Evolutionary conservation across 1,140 invertebrate species (phyloP).

Genomic region (Pseudachorutes palmiensis): DNA sequence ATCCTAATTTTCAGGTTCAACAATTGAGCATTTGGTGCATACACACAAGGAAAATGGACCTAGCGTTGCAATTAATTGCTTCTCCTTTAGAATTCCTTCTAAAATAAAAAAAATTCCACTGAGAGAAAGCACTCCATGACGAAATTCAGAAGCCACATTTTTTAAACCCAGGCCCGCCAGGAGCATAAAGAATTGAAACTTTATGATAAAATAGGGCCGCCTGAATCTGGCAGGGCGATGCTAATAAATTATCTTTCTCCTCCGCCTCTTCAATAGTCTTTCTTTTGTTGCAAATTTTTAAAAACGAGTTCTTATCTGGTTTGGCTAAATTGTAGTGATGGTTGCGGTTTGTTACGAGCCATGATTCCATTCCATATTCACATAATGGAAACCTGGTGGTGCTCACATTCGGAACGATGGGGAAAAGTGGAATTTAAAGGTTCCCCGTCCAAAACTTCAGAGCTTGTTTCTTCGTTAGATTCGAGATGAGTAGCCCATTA

Average conservation of each 20-base stretch:
- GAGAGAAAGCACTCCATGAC: background rate
- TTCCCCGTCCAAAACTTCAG: background rate
- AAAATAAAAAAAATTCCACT: background rate
- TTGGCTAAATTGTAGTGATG: too few relatives aligned
- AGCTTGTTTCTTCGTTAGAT: background rate
- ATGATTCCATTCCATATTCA: background rate
- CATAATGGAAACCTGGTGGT: background rate
- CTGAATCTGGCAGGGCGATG: background rate
- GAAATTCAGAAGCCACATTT: background rate
- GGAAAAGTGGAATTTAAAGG: background rate
- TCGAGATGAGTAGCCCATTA: background rate
- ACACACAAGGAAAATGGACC: background rate
- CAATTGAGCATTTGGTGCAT: background rate
- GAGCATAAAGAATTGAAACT: background rate
- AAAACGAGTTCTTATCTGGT: background rate
- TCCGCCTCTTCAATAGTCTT: background rate
- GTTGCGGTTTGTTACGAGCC: background rate
- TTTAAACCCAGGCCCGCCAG: background rate
- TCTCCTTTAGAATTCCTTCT: background rate
- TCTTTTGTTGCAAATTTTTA: background rate
- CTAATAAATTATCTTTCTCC: constrained; percentile 7
- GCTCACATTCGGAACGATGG: background rate
- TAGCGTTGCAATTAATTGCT: background rate
- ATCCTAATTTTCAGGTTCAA: constrained; percentile 1
- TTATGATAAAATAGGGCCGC: background rate